Percentiles rank a stretch among this genome's conserved stretches.
phyloP scores from a whole-genome alignment of 1,140 invertebrate genomes.

The Drosophila tristis region DNA sequence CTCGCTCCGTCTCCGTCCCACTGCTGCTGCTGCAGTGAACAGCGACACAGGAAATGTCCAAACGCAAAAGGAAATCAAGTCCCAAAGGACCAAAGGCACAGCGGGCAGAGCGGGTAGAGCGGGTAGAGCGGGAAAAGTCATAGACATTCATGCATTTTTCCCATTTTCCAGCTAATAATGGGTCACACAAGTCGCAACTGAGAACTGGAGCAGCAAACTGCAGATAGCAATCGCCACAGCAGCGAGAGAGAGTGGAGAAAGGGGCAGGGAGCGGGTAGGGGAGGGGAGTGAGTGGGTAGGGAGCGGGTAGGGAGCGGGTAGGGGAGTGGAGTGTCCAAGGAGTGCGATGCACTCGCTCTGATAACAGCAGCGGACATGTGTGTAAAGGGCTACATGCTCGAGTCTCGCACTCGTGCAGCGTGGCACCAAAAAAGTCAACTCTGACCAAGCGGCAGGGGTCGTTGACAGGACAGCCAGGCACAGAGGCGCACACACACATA shows the following conservation, averaged over 20 bases:
- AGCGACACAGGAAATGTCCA: constrained; percentile 78
- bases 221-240: constrained; percentile 55
- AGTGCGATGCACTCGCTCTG: constrained; percentile 71
- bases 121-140: constrained; percentile 14
- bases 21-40: constrained; percentile 40
- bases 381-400: constrained; percentile 49
- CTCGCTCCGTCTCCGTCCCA: constrained; percentile 8
- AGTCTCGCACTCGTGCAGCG: constrained; percentile 4
- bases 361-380: constrained; percentile 40
- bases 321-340: constrained; percentile 14
- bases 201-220: constrained; percentile 65
- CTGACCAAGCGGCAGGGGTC: constrained; percentile 24
- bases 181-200: constrained; percentile 41
- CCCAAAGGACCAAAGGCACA: constrained; percentile 64
- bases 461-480: constrained; percentile 24
- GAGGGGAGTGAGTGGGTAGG: constrained; percentile 22
- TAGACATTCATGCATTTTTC: constrained; percentile 50
- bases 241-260: constrained; percentile 32
- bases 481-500: background rate
- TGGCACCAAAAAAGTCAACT: constrained; percentile 65
- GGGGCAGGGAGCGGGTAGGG: background rate
- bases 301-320: background rate
- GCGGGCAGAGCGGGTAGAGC: constrained; percentile 1
- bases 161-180: constrained; percentile 56
- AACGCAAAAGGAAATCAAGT: constrained; percentile 64